Percentiles rank a stretch among this genome's conserved stretches.
Evolutionary conservation across 2,888 invertebrate genomes (phyloP).

Genomic region (Criorhina ranunculi): DNA sequence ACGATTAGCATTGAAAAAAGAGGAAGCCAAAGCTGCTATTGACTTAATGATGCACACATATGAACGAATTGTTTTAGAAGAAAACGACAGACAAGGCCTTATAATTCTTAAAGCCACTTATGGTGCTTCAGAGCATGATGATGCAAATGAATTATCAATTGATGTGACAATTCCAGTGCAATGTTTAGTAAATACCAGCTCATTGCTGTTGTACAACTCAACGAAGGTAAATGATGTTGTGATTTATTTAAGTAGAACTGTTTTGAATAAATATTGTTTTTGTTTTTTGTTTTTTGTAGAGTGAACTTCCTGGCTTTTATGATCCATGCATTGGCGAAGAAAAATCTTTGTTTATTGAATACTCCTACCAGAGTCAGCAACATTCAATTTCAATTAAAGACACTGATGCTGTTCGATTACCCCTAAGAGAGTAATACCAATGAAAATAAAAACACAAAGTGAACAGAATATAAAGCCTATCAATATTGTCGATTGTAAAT

Average conservation of each 20-base stretch:
- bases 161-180: slow-evolving; percentile 98
- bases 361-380: slow-evolving; percentile 92
- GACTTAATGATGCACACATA: slow-evolving; percentile 97
- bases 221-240: slow-evolving; percentile 89
- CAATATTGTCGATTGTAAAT: neutral
- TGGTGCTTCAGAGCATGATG: slow-evolving; percentile 87
- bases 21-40: slow-evolving; percentile 93
- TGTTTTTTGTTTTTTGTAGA: slow-evolving; percentile 87
- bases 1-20: slow-evolving; percentile 90
- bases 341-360: slow-evolving; percentile 94
- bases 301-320: slow-evolving; percentile 97
- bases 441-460: slow-evolving; percentile 30
- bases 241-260: neutral
- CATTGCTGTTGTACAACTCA: slow-evolving; percentile 92
- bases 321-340: slow-evolving; percentile 97
- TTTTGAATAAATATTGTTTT: slow-evolving; percentile 6
- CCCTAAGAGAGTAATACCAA: slow-evolving; percentile 80
- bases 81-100: slow-evolving; percentile 92
- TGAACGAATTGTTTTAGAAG: slow-evolving; percentile 91
- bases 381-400: slow-evolving; percentile 93
- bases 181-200: slow-evolving; percentile 96
- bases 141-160: slow-evolving; percentile 85
- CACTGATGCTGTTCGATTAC: slow-evolving; percentile 91
- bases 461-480: neutral
- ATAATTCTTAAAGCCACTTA: slow-evolving; percentile 94